These are phyloP conservation scores for Aphelocoma californica DNA, from an alignment of 2,797 vertebrate genomes.

Conservation along the genomic window DNA sequence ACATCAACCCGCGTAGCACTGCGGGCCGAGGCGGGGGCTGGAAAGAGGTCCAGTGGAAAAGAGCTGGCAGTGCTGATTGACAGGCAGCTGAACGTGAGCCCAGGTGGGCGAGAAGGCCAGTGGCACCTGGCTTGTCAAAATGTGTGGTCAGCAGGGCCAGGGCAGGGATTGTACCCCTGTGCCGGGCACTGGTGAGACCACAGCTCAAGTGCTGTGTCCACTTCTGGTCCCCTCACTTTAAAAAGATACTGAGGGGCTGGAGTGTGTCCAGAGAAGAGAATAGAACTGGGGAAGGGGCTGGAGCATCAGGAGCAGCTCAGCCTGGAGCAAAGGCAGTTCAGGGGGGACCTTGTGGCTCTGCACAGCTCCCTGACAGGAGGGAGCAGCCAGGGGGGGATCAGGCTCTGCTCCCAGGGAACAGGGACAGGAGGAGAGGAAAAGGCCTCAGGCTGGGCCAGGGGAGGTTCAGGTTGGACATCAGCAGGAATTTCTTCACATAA, in stretches of 20 bases:
- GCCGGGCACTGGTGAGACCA: background rate
- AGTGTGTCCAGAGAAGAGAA: background rate
- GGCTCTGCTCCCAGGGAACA: background rate
- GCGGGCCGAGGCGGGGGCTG: too few species aligned
- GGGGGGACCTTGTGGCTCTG: background rate
- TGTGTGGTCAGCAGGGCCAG: too few species aligned
- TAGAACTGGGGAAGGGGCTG: background rate
- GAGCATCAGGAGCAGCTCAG: background rate
- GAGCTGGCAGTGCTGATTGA: too few species aligned
- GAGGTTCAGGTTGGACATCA: accelerated
- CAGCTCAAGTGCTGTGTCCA: background rate
- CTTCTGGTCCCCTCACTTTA: background rate
- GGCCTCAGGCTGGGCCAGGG: background rate
- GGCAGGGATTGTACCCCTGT: background rate
- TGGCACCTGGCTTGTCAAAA: background rate
- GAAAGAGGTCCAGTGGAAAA: background rate
- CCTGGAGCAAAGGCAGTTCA: background rate
- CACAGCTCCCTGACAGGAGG: background rate
- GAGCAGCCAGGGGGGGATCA: accelerated
- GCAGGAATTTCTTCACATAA: background rate
- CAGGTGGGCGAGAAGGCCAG: background rate
- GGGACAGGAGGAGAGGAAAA: background rate
- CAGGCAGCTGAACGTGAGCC: background rate
- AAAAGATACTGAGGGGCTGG: background rate
- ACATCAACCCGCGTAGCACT: too few species aligned